A percentile compares a stretch with the other conserved stretches of the same genome.
These are phyloP conservation scores for Barnardius zonarius DNA, from an alignment of 2,113 vertebrate species.

Conservation along the genomic window DNA sequence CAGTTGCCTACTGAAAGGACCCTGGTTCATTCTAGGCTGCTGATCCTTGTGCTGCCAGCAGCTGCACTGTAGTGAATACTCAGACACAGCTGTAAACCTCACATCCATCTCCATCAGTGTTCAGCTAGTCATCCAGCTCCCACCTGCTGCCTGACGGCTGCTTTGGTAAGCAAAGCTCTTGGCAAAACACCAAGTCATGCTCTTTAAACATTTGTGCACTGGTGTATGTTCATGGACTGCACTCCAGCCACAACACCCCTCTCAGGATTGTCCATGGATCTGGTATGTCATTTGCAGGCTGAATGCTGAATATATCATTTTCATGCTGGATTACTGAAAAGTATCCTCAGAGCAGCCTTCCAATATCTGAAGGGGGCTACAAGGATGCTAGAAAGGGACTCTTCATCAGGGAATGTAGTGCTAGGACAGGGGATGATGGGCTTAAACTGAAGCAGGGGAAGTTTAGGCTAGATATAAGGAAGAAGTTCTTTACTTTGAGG, in stretches of 20 bases:
- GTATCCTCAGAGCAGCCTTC: not conserved
- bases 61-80: not conserved
- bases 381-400: not conserved
- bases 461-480: not conserved
- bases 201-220: not conserved
- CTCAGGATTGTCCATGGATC: not conserved
- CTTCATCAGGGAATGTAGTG: not conserved
- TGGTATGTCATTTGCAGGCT: not conserved
- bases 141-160: not conserved
- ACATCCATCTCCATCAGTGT: not conserved
- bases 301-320: not conserved
- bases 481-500: not conserved
- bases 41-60: not conserved
- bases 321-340: not conserved
- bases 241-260: not conserved
- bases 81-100: not conserved
- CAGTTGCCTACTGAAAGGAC: not conserved
- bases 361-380: not conserved
- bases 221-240: not conserved
- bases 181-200: not conserved
- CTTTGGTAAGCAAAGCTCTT: not conserved
- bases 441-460: not conserved
- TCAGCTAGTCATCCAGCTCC: not conserved
- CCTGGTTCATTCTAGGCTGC: not conserved
- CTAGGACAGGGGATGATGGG: not conserved